These are phyloP conservation scores for Eupithecia centaureata DNA, from an alignment of 2,888 invertebrate genomes.

Conservation along the genomic window DNA sequence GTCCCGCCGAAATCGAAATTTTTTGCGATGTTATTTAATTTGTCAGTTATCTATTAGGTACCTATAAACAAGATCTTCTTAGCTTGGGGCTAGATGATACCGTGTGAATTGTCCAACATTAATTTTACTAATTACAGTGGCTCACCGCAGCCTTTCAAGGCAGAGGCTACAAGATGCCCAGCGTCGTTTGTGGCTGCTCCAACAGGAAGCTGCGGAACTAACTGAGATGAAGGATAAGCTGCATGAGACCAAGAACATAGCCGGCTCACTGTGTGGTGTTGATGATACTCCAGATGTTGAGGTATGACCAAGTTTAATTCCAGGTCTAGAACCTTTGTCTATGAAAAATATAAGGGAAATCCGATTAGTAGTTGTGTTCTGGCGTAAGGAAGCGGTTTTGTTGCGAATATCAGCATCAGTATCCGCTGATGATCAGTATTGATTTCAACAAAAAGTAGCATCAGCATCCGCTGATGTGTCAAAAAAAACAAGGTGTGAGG, in stretches of 20 bases:
- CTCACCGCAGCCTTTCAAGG: slow-evolving; percentile 54
- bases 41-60: too few species aligned
- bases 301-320: slow-evolving; percentile 50
- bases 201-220: slow-evolving; percentile 60
- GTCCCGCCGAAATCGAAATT: too few species aligned
- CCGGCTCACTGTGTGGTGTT: slow-evolving; percentile 57
- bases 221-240: slow-evolving; percentile 56
- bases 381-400: not conserved
- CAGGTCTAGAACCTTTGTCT: too few species aligned
- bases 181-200: slow-evolving; percentile 64
- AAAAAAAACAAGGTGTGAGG: too few species aligned
- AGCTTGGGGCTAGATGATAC: too few species aligned
- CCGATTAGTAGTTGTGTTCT: not conserved
- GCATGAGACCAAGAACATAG: slow-evolving; percentile 61
- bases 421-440: too few species aligned
- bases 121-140: slow-evolving; percentile 50
- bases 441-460: too few species aligned
- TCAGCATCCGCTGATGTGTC: too few species aligned
- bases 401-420: too few species aligned
- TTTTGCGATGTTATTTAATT: too few species aligned
- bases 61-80: too few species aligned
- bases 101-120: not conserved
- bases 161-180: slow-evolving; percentile 55
- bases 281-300: slow-evolving; percentile 57
- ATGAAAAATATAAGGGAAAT: not conserved